Conservation (phyloP, 2,888 invertebrate species). For the Parnassius mnemosyne region DNA sequence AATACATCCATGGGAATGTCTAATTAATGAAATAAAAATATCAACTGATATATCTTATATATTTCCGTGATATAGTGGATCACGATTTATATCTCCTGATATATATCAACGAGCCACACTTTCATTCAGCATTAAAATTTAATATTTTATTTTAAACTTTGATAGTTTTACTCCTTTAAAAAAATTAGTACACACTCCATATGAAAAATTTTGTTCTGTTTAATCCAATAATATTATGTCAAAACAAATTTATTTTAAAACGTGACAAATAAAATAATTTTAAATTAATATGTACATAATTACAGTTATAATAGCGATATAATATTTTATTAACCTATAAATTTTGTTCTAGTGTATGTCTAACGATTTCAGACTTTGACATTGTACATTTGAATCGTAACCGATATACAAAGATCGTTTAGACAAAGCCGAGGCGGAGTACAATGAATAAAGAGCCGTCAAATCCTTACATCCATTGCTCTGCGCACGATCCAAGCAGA, state of each 20-base stretch:
- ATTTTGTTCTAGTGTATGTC: constrained; percentile 5
- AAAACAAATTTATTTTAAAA: not conserved
- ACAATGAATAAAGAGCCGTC: constrained; percentile 63
- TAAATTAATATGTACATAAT: not conserved
- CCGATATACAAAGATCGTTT: constrained; percentile 51
- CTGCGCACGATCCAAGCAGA: constrained; percentile 69
- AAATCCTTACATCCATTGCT: constrained; percentile 70
- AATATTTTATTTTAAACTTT: too few relatives aligned
- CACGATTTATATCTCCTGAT: too few relatives aligned
- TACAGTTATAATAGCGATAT: constrained; percentile 6
- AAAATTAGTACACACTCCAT: too few relatives aligned
- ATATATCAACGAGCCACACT: too few relatives aligned
- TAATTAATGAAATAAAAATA: too few relatives aligned
- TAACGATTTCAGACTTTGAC: constrained; percentile 21
- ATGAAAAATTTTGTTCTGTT: too few relatives aligned
- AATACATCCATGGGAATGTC: too few relatives aligned
- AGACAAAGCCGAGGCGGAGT: constrained; percentile 57
- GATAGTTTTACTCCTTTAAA: too few relatives aligned
- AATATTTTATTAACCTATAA: constrained; percentile 18
- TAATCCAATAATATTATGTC: not conserved
- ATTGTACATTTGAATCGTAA: constrained; percentile 23
- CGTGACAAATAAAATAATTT: not conserved
- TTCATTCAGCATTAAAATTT: too few relatives aligned
- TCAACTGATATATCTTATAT: too few relatives aligned
- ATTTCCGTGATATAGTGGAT: too few relatives aligned